phyloP scores from a whole-genome alignment of 1,140 invertebrate genomes.

The Drosophila paulistorum region DNA sequence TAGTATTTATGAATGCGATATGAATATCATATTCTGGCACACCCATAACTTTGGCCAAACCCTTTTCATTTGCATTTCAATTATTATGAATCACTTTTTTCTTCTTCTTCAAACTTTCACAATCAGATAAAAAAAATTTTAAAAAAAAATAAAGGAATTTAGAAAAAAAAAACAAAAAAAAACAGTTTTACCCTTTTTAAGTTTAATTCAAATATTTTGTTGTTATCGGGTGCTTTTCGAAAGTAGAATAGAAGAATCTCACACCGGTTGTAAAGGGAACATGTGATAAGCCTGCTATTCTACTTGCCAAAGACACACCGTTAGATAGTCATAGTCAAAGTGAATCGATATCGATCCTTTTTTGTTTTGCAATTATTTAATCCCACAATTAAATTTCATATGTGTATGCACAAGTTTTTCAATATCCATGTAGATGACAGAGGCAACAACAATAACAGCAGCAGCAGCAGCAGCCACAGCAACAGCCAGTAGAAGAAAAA shows the following conservation, averaged over 20 bases:
- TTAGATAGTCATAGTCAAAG: neutral
- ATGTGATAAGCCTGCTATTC: constrained; percentile 81
- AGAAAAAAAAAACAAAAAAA: neutral
- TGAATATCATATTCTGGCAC: neutral
- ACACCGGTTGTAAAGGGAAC: constrained; percentile 58
- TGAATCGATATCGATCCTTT: constrained; percentile 11
- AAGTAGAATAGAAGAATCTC: constrained; percentile 82
- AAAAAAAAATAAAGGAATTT: neutral
- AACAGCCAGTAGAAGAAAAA: constrained; percentile 4
- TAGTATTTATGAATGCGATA: neutral
- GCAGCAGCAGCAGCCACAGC: neutral
- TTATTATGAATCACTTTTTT: constrained; percentile 5
- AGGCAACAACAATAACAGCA: neutral
- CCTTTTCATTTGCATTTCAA: neutral
- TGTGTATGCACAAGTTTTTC: neutral
- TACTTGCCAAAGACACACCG: constrained; percentile 74
- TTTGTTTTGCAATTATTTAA: constrained; percentile 1
- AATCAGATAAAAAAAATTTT: neutral
- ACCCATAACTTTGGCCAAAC: neutral
- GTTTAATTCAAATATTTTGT: neutral
- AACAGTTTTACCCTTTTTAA: neutral
- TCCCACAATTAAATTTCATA: constrained; percentile 5
- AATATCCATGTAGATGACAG: neutral
- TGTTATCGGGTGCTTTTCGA: constrained; percentile 70
- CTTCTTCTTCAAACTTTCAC: neutral